Base-by-base conservation (phyloP, 1,140 invertebrate species). In the Diploscapter pachys region DNA sequence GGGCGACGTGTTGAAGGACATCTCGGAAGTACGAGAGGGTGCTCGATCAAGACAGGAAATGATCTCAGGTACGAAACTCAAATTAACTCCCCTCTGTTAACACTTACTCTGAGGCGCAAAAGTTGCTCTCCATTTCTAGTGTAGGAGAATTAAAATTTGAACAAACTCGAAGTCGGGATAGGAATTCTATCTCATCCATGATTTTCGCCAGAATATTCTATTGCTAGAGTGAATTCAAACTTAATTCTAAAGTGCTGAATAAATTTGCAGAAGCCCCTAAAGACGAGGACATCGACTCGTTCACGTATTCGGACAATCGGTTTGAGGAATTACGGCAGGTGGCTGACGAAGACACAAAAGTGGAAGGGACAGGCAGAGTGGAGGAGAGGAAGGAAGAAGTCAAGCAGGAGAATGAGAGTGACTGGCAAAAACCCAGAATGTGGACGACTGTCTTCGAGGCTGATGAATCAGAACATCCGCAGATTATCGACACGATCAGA, bases 401-500 rank as follows among this genome's bases (percentile, higher is more conserved):
- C 48, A 64, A 49, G 54, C 63, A 59, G 57, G 31, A 48, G 64
- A 69, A 52, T 57, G 66, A 49, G 31, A 50, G 51, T 65, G 63
- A 13, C 31, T 13, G 13, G 6, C 13, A 65, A 66, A 6, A 73
- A n/a, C 11, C 63, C 72, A 11, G 68, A 5, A 76, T 76, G 75
- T 76, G 75, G 75, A 61, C 59, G n/a, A 76, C 75, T 8, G 75
- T 76, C 55, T 76, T 76, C 63, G 75, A 76, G n/a, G 70, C 62
- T 5, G 75, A 76, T 55, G 75, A 72, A 71, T 64, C 62, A 6
- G 72, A 73, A 66, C 49, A 63, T 8, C 63, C 72, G 6, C 68
- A 70, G 56, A 1, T 31, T 31, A 31, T 31, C 31, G 31, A 31
- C 31, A 31, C 31, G 31, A 31, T 31, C 31, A 31, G 31, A 31